A percentile compares a stretch with the other conserved stretches of the same genome.
Conservation (phyloP, 2,797 vertebrate species). For the Trachurus trachurus region DNA sequence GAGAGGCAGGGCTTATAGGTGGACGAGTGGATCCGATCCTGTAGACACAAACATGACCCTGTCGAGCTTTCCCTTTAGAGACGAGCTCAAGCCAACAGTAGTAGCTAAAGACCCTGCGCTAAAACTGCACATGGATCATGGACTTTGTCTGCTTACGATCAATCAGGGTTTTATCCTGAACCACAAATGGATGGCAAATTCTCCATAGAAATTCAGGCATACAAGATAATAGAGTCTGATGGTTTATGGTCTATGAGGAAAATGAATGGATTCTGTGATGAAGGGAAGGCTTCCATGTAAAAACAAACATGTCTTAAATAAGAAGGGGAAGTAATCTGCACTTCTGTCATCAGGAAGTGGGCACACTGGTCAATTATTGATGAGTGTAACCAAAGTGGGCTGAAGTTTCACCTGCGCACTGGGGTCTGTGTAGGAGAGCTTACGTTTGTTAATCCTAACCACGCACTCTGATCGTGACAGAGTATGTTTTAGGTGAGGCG, state of each 20-base stretch:
- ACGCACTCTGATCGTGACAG: slow-evolving; percentile 7
- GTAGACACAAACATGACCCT: slow-evolving; percentile 54
- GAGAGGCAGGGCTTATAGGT: slow-evolving; percentile 40
- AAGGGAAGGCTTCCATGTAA: slow-evolving; percentile 41
- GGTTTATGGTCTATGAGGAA: neutral
- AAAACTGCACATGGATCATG: slow-evolving; percentile 5
- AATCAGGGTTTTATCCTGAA: slow-evolving; percentile 1
- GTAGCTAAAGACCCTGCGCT: slow-evolving; percentile 16
- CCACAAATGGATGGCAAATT: neutral
- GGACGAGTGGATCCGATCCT: slow-evolving; percentile 16
- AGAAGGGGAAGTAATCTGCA: slow-evolving; percentile 83
- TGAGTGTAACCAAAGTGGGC: slow-evolving; percentile 83
- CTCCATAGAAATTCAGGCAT: neutral
- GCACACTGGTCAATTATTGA: slow-evolving; percentile 90
- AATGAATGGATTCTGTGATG: neutral
- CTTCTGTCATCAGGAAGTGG: slow-evolving; percentile 84
- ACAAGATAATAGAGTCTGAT: neutral
- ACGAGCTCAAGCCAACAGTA: slow-evolving; percentile 23
- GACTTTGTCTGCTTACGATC: slow-evolving; percentile 3
- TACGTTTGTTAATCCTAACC: slow-evolving; percentile 18
- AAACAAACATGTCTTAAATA: slow-evolving; percentile 78
- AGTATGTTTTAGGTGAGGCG: neutral
- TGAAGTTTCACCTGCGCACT: slow-evolving; percentile 57
- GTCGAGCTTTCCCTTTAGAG: slow-evolving; percentile 40
- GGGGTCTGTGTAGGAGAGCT: slow-evolving; percentile 35